Evolutionary conservation across 2,797 vertebrate species (phyloP).

Genomic region (Enteromius radiatus): DNA sequence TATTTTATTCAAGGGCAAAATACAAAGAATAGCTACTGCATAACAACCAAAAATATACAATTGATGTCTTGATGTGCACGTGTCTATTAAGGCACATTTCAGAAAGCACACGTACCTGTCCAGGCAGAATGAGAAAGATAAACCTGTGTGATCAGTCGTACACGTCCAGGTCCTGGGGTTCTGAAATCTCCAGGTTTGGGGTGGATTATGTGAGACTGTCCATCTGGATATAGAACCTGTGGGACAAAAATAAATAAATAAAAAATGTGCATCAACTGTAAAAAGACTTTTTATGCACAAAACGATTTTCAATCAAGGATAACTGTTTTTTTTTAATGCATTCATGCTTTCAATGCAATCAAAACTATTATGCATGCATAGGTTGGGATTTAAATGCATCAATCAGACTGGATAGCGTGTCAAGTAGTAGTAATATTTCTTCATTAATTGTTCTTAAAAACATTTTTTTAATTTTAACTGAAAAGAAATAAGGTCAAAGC

Average conservation of each 20-base stretch:
- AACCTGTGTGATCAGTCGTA: slow-evolving; percentile 94
- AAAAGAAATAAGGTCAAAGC: not conserved
- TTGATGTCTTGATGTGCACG: not conserved
- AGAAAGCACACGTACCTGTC: slow-evolving; percentile 82
- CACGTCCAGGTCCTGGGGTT: slow-evolving; percentile 88
- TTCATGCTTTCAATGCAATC: not conserved
- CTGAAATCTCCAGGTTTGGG: slow-evolving; percentile 95
- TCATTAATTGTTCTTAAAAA: not conserved
- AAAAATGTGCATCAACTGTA: not conserved
- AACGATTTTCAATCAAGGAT: not conserved
- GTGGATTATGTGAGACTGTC: slow-evolving; percentile 93
- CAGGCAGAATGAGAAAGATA: slow-evolving; percentile 95
- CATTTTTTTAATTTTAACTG: not conserved
- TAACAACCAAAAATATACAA: not conserved
- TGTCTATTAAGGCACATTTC: not conserved
- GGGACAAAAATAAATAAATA: not conserved
- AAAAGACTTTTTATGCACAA: not conserved
- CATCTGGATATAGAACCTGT: slow-evolving; percentile 94
- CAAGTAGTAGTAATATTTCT: not conserved
- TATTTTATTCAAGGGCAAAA: not conserved
- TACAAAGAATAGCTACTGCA: not conserved
- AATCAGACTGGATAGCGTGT: not conserved
- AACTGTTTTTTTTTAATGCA: too few relatives aligned
- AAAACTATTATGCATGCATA: not conserved
- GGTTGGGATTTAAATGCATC: not conserved